Percentiles rank a stretch among this genome's conserved stretches.
phyloP scores from a whole-genome alignment of 2,797 vertebrate species.

The Pygocentrus nattereri region DNA sequence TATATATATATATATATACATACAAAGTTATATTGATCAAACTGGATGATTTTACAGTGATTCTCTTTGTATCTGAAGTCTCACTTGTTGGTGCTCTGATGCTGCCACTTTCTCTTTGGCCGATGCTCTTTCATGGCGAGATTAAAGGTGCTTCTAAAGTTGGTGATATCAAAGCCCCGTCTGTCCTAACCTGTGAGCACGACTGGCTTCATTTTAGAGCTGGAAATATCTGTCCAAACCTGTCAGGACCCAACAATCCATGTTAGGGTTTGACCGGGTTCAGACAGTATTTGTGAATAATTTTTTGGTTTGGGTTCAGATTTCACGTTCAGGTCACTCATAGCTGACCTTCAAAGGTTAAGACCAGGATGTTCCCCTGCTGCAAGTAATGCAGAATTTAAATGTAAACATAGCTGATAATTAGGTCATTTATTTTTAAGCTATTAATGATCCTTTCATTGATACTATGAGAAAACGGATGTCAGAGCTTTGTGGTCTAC shows the following conservation, averaged over 20 bases:
- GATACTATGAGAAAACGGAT: no score
- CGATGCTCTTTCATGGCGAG: conserved; percentile 15
- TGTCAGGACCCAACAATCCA: not conserved
- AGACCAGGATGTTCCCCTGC: no score
- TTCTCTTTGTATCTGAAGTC: not conserved
- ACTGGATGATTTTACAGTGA: not conserved
- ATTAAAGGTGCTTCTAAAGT: conserved; percentile 21
- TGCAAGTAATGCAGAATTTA: no score
- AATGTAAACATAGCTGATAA: no score
- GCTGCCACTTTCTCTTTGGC: not conserved
- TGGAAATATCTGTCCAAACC: not conserved
- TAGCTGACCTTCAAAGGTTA: no score
- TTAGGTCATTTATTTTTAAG: no score
- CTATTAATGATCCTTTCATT: no score
- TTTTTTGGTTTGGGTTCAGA: not conserved
- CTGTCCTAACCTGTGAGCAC: not conserved
- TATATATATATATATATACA: no score
- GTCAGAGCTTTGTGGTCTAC: no score
- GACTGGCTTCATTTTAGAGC: not conserved
- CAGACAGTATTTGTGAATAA: not conserved
- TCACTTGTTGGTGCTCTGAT: not conserved
- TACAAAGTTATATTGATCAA: not conserved
- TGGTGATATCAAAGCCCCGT: conserved; percentile 4
- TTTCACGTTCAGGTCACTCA: not conserved
- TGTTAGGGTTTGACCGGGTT: not conserved